phyloP scores from a whole-genome alignment of 92 coral and sea anemone genomes.

The Epizoanthus stellaris region DNA sequence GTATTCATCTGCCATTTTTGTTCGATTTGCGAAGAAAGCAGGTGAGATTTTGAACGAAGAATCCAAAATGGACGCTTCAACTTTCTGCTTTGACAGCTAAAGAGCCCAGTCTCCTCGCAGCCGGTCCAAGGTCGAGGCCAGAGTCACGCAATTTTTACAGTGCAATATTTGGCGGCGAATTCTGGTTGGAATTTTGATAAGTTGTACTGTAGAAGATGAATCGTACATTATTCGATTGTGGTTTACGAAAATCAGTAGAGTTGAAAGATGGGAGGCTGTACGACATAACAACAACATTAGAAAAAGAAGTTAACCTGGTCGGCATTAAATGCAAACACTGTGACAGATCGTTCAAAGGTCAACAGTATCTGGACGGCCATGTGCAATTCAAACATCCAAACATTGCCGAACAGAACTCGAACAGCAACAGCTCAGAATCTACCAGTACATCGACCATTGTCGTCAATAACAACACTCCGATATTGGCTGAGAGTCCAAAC shows the following conservation, averaged over 20 bases:
- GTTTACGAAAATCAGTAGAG: slow-evolving; percentile 57
- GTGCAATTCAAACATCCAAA: slow-evolving; percentile 52
- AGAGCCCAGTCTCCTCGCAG: slow-evolving; percentile 20
- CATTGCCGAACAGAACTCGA: slow-evolving; percentile 49
- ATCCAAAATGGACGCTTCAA: slow-evolving; percentile 35
- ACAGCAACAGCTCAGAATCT: slow-evolving; percentile 52
- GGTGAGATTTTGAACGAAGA: slow-evolving; percentile 44
- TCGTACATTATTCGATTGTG: slow-evolving; percentile 62
- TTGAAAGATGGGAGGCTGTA: slow-evolving; percentile 52
- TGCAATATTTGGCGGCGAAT: background rate
- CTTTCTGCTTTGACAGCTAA: slow-evolving; percentile 17
- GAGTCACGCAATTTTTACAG: slow-evolving; percentile 22
- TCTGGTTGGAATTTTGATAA: slow-evolving; percentile 11
- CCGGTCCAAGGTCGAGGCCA: slow-evolving; percentile 17
- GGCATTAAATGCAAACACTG: slow-evolving; percentile 50
- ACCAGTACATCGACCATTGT: slow-evolving; percentile 52
- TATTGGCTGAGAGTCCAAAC: slow-evolving; percentile 40
- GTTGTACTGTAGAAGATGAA: slow-evolving; percentile 31
- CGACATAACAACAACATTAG: slow-evolving; percentile 52
- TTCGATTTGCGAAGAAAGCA: slow-evolving; percentile 32
- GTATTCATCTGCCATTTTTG: slow-evolving; percentile 37
- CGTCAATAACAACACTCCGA: slow-evolving; percentile 48
- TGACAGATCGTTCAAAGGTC: slow-evolving; percentile 56
- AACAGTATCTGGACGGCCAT: slow-evolving; percentile 57
- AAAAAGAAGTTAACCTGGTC: slow-evolving; percentile 54